Evolutionary conservation across 2,113 vertebrate genomes (phyloP).

Genomic region (Cairina moschata): DNA sequence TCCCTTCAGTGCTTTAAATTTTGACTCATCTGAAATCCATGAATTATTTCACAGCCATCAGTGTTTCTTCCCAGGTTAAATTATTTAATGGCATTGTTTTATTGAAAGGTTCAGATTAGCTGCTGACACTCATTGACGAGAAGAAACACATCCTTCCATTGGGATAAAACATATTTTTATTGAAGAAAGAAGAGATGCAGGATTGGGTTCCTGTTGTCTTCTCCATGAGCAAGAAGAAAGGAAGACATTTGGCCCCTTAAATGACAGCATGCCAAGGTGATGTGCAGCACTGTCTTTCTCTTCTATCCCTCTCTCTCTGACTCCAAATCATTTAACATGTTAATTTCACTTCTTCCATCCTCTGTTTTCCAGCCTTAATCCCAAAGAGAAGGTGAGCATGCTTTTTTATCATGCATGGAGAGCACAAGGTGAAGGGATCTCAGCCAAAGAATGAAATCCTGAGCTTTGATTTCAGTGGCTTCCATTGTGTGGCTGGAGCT

Average conservation of each 20-base stretch:
- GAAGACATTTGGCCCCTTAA: constrained; percentile 58
- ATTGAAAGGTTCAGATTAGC: constrained; percentile 76
- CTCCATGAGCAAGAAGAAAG: constrained; percentile 49
- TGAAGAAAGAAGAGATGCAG: constrained; percentile 44
- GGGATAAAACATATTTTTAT: constrained; percentile 73
- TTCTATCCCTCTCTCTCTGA: background rate
- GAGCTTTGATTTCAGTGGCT: constrained; percentile 10
- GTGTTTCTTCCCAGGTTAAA: constrained; percentile 72
- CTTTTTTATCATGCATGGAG: background rate
- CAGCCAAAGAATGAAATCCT: background rate
- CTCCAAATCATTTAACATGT: background rate
- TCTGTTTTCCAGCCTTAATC: constrained; percentile 19
- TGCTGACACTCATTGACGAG: constrained; percentile 75
- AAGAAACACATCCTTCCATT: constrained; percentile 64
- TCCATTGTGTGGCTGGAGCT: background rate
- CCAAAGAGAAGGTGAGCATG: background rate
- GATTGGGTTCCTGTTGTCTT: constrained; percentile 63
- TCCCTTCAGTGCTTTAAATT: constrained; percentile 55
- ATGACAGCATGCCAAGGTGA: background rate
- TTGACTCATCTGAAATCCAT: constrained; percentile 77
- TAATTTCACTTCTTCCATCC: background rate
- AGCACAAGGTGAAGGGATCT: constrained; percentile 15
- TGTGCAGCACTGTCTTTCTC: background rate
- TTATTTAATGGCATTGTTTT: constrained; percentile 79
- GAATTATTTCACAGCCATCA: constrained; percentile 75